Evolutionary conservation across 2,797 vertebrate genomes (phyloP), one percentile per base, ranked within the genome.

Genomic region (Cetoscarus ocellatus): DNA sequence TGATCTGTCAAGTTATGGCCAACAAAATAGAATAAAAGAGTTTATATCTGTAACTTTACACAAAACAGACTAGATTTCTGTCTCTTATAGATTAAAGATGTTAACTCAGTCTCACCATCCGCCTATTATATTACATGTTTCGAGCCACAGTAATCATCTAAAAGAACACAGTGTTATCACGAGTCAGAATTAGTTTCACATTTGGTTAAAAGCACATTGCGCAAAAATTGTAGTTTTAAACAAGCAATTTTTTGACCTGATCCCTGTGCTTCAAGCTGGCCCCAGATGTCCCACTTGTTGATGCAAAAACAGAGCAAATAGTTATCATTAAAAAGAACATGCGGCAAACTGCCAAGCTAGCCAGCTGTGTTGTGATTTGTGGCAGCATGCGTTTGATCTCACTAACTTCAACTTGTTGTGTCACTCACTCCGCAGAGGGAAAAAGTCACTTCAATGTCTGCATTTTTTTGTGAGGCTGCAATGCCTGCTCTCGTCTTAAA

Each of bases 401-500:
- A 55, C 67, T 75, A 88, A 81, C 80, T 88, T 87, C 49, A 76
- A 82, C 87, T 85, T 86, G 85, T 83, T 87, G 74, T 90, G 89
- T 91, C 89, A 89, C 72, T 91, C 86, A 90, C 70, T 88, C 56
- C n/a, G 34, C 63, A 44, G 54, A 74, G 70, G 73, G 69, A 69
- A 77, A 69, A 77, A 73, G 65, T 78, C 80, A 79, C 61, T 85
- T 84, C 53, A 53, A 72, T 88, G 76, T 79, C 81, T 78, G 59
- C 76, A 52, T 85, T 77, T 85, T 77, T 89, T 74, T 65, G 62
- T 35, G 64, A 75, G 78, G 70, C 77, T 77, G 82, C 69, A 78
- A 27, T 77, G 88, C 70, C 84, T 87, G 82, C 85, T 93, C 90
- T 91, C 86, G 79, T 91, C 67, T 91, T 91, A 88, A 86, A 85